A percentile compares a stretch with the other conserved stretches of the same genome.
These are phyloP conservation scores for Nothocercus julius DNA, from an alignment of 2,113 vertebrate species.

Conservation along the genomic window DNA sequence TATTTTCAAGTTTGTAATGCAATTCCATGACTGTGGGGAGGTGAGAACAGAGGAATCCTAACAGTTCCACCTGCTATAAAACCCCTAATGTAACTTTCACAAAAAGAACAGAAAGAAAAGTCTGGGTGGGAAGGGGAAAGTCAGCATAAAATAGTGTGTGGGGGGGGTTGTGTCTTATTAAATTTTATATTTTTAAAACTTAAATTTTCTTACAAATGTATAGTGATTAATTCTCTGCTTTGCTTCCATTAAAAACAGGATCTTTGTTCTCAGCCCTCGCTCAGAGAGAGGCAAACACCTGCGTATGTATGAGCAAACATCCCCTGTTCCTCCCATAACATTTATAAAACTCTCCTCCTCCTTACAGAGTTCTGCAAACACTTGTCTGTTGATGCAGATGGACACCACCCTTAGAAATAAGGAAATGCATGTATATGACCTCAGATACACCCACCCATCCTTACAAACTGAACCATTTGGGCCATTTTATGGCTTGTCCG, in stretches of 20 bases:
- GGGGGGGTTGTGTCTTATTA: neutral
- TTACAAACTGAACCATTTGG: neutral
- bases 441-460: accelerated
- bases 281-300: neutral
- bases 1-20: neutral
- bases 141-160: neutral
- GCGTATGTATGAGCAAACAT: accelerated
- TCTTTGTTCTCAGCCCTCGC: neutral
- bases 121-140: neutral
- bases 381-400: neutral
- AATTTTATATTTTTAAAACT: neutral
- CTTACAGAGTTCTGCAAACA: neutral
- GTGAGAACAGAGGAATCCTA: neutral
- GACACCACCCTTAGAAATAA: neutral
- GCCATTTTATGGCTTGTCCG: accelerated
- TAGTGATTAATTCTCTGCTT: neutral
- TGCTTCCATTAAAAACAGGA: neutral
- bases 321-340: accelerated
- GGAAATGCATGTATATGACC: accelerated
- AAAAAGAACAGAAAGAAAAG: neutral
- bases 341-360: neutral
- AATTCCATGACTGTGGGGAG: neutral
- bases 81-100: neutral
- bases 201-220: neutral
- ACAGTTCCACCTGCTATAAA: neutral